Evolutionary conservation across 2,888 invertebrate species (phyloP).

Genomic region (Yponomeuta evonymella): DNA sequence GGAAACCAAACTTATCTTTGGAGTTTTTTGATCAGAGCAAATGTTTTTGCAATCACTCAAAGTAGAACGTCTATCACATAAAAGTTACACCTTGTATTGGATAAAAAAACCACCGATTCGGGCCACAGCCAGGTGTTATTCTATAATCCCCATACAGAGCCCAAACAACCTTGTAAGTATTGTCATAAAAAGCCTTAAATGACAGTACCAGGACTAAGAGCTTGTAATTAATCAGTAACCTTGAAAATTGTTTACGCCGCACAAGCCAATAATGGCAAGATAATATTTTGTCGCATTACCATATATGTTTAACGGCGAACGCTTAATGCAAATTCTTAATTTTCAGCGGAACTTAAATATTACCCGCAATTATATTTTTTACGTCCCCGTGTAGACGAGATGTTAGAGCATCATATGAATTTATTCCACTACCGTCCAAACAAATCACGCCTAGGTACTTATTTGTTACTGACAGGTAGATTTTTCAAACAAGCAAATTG

Average conservation of each 20-base stretch:
- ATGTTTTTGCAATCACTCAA: no score
- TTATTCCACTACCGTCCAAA: neutral
- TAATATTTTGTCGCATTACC: conserved; percentile 3
- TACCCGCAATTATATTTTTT: neutral
- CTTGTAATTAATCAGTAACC: neutral
- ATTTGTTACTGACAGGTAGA: conserved; percentile 41
- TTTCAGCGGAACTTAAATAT: conserved; percentile 3
- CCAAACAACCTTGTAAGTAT: neutral
- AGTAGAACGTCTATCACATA: no score
- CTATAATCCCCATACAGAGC: neutral
- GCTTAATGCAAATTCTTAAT: conserved; percentile 1
- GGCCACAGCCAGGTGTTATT: neutral
- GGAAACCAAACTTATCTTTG: no score
- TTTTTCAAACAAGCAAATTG: conserved; percentile 64
- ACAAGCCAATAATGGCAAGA: neutral
- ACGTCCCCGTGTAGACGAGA: neutral
- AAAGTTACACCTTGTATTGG: neutral
- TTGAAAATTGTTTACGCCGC: neutral
- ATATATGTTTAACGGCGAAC: neutral
- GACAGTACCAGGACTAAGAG: neutral
- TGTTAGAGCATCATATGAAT: neutral
- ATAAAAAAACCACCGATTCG: neutral
- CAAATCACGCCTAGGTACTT: neutral
- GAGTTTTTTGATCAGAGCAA: no score
- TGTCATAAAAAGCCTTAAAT: neutral